Base-by-base conservation (phyloP, 2,888 invertebrate genomes). In the Ophonus ardosiacus region DNA sequence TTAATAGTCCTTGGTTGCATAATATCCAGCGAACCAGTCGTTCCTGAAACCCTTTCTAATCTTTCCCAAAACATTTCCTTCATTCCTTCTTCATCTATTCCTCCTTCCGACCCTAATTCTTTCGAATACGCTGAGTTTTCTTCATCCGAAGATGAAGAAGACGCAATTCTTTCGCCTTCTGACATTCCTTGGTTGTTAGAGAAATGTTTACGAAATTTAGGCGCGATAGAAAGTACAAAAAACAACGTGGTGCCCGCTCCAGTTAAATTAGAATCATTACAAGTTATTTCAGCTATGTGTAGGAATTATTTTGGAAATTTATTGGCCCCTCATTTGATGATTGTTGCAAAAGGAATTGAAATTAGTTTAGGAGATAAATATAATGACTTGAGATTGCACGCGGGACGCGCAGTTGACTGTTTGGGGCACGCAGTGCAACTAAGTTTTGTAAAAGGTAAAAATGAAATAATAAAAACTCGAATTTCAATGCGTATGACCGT, bases 211-310 rank as follows among this genome's bases (percentile, higher is more conserved):
- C 92, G 92, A 87, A 92, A 92, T 88, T 89, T 93, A 86, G 91
- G 91, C 0, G 88, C 89, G 63, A 71, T 68, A 63, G 59, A 86
- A 15, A 79, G 21, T 8, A 68, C 15, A 13, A 80, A 85, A 85
- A 85, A 56, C 40, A 68, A 80, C 78, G 80, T 63, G 15, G 91
- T 93, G n/a, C 91, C 92, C 0, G 93, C 95, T 15, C 95, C 97
- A 17, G 93, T 97, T 71, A 93, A 96, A 86, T 91, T 97, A 18
- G 97, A 97, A 90, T 96, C 96, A 13, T 92, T 97, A 0, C 96
- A 96, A 92, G 94, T 96, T 0, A 88, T 96, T 0, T 93, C 94
- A 0, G 93, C 94, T 0, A 92, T 95, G 88, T 92, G 93, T 0
- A 92, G 94, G 85, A 93, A 94, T 85, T 94, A 95, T 88, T 93